Percentiles rank a stretch among this genome's conserved stretches.
These are phyloP conservation scores for Sylvia borin DNA, from an alignment of 2,797 vertebrate species.

Conservation along the genomic window DNA sequence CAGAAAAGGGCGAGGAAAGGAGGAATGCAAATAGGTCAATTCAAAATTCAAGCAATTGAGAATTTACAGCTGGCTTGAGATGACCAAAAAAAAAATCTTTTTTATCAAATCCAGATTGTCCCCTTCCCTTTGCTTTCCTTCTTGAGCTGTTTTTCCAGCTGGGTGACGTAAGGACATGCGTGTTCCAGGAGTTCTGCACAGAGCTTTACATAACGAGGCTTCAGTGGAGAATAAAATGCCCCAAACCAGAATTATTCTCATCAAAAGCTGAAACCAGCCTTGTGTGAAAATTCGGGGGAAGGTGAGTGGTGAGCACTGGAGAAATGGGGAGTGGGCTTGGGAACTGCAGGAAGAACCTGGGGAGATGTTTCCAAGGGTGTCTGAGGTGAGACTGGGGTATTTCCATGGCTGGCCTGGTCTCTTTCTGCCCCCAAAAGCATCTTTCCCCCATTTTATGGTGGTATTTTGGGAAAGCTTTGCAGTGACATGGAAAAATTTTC, in stretches of 20 bases:
- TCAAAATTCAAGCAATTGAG: not conserved
- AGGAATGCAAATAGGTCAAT: not conserved
- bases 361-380: not conserved
- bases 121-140: not conserved
- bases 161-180: not conserved
- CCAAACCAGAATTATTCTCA: not conserved
- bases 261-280: not conserved
- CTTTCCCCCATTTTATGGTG: not conserved
- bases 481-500: not conserved
- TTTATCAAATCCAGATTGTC: not conserved
- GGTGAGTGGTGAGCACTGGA: not conserved
- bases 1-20: not conserved
- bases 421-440: not conserved
- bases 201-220: conserved; percentile 6
- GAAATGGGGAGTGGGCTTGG: fast-evolving
- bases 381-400: not conserved
- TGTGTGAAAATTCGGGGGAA: not conserved
- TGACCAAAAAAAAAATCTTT: not conserved
- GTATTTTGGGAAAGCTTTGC: not conserved
- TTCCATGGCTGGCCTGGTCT: not conserved
- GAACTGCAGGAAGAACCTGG: not conserved
- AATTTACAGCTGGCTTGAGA: not conserved
- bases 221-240: not conserved
- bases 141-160: not conserved
- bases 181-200: not conserved